A percentile compares a stretch with the other conserved stretches of the same genome.
phyloP scores from a whole-genome alignment of 2,113 vertebrate species.

The Columba janthina region DNA sequence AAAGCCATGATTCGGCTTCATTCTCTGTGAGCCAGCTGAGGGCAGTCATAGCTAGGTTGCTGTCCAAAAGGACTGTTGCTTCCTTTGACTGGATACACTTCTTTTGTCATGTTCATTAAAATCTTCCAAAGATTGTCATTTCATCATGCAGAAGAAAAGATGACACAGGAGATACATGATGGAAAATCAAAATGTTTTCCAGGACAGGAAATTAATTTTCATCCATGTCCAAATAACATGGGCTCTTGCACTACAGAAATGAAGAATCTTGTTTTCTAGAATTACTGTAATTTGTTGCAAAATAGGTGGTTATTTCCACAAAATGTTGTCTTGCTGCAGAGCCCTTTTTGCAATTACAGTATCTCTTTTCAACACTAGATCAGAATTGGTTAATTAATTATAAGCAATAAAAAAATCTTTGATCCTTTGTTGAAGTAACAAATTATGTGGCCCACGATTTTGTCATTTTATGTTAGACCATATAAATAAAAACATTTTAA shows the following conservation, averaged over 20 bases:
- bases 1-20: neutral
- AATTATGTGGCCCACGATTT: neutral
- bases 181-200: neutral
- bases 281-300: rapidly evolving
- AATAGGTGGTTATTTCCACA: neutral
- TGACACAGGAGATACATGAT: neutral
- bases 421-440: neutral
- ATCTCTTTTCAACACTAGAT: neutral
- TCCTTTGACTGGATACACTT: neutral
- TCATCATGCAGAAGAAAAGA: neutral
- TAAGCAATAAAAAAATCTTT: neutral
- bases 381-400: neutral
- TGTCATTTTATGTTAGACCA: neutral
- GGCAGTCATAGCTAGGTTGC: neutral
- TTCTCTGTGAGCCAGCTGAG: neutral
- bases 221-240: neutral
- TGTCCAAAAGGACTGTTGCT: neutral
- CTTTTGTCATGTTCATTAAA: neutral
- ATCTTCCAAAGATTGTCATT: neutral
- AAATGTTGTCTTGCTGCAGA: neutral
- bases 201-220: neutral
- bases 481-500: neutral
- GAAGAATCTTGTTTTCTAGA: neutral
- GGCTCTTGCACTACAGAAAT: neutral
- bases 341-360: neutral